phyloP scores from a whole-genome alignment of 2,113 vertebrate species.

The Eulemur macaco region DNA sequence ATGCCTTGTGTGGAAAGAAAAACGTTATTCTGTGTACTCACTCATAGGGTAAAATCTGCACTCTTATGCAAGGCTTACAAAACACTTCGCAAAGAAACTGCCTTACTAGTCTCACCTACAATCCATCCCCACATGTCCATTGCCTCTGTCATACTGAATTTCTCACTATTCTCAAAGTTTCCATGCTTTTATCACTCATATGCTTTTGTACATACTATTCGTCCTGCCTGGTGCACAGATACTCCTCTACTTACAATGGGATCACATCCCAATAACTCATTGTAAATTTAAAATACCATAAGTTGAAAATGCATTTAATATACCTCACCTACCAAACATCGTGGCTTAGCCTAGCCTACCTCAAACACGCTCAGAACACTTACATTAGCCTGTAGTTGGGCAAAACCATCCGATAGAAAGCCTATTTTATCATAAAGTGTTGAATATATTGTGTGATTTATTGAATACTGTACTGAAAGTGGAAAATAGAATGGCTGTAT shows the following conservation, averaged over 20 bases:
- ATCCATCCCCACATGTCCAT: background rate
- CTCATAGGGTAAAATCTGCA: background rate
- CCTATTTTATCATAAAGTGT: background rate
- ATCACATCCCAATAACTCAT: background rate
- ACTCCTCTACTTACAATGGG: background rate
- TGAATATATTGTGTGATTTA: background rate
- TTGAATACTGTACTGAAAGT: background rate
- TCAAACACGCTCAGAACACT: background rate
- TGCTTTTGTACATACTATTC: background rate
- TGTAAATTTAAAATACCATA: background rate
- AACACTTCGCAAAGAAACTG: background rate
- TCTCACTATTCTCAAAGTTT: background rate
- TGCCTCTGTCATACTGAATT: background rate
- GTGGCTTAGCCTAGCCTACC: background rate
- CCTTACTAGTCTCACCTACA: background rate
- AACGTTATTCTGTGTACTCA: background rate
- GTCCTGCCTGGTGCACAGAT: background rate
- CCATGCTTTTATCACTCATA: background rate
- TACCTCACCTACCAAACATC: background rate
- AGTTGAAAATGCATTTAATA: background rate
- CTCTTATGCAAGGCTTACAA: background rate
- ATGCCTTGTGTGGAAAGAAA: background rate
- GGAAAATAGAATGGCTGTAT: background rate
- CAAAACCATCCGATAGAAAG: background rate
- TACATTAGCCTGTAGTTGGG: background rate